Conservation (phyloP, 53 echinoderm and acorn worm genomes). For the Holothuria leucospilota region DNA sequence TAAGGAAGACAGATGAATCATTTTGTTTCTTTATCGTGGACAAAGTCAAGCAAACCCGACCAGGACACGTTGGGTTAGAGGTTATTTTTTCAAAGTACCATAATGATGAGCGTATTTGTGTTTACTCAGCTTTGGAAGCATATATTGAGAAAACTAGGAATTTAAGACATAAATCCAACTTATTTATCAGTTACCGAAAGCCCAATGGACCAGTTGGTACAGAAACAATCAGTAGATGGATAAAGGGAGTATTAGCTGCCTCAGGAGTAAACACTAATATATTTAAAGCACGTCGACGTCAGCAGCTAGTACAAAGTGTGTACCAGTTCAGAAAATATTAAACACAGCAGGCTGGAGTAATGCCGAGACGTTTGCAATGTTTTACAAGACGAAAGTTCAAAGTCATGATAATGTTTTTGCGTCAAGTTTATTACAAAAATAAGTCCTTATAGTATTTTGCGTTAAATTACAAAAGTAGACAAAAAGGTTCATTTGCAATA, state of each 20-base stretch:
- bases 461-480: too few species aligned
- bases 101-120: constrained; percentile 12
- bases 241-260: not conserved
- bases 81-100: constrained; percentile 1
- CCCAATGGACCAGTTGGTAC: not conserved
- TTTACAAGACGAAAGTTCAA: not conserved
- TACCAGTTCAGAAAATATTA: not conserved
- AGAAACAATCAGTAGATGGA: not conserved
- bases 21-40: constrained; percentile 11
- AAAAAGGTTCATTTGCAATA: too few species aligned
- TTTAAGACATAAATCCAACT: not conserved
- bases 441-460: too few species aligned
- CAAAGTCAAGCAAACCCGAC: constrained; percentile 10
- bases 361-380: not conserved
- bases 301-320: not conserved
- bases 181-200: constrained; percentile 1
- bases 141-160: constrained; percentile 1
- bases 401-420: not conserved
- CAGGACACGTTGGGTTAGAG: constrained; percentile 8
- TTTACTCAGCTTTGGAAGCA: not conserved
- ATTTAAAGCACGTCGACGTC: constrained; percentile 7
- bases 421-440: too few species aligned
- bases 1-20: not conserved
- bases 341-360: not conserved
- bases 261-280: not conserved